phyloP scores from a whole-genome alignment of 2,113 vertebrate species.

The Hyperopisus bebe region DNA sequence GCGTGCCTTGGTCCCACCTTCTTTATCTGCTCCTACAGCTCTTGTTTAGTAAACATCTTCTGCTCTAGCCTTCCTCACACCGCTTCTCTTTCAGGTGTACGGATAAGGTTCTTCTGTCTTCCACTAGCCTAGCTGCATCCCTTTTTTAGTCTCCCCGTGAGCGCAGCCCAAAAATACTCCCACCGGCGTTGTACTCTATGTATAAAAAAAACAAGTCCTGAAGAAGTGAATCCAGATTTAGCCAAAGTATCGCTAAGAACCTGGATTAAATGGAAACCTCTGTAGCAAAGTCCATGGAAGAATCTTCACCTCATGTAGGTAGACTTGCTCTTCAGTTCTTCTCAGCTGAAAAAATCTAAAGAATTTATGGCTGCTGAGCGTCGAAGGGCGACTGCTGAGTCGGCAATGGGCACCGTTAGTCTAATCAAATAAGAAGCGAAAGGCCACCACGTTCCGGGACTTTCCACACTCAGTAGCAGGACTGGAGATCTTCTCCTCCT shows the following conservation, averaged over 20 bases:
- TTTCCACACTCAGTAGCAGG: not conserved
- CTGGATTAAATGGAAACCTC: not conserved
- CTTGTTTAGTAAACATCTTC: conserved; percentile 14
- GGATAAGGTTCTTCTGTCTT: not conserved
- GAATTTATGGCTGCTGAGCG: not conserved
- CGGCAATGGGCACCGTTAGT: not conserved
- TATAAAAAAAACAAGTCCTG: not conserved
- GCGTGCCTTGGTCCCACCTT: not conserved
- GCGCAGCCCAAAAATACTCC: not conserved
- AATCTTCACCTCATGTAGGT: not conserved
- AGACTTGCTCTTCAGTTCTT: not conserved
- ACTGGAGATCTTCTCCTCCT: not conserved
- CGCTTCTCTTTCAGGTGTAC: not conserved
- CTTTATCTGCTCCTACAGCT: not conserved
- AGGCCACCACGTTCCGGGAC: not conserved
- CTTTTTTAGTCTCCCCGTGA: not conserved
- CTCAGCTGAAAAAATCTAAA: not conserved
- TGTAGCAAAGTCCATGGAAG: not conserved
- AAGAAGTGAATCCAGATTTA: not conserved
- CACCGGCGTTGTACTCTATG: not conserved
- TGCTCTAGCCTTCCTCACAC: not conserved
- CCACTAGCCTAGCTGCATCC: not conserved
- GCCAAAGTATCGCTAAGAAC: not conserved
- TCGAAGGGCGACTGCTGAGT: not conserved
- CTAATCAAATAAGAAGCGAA: not conserved